Conservation (phyloP, 2,888 invertebrate species). For the Drosophila kuntzei region DNA sequence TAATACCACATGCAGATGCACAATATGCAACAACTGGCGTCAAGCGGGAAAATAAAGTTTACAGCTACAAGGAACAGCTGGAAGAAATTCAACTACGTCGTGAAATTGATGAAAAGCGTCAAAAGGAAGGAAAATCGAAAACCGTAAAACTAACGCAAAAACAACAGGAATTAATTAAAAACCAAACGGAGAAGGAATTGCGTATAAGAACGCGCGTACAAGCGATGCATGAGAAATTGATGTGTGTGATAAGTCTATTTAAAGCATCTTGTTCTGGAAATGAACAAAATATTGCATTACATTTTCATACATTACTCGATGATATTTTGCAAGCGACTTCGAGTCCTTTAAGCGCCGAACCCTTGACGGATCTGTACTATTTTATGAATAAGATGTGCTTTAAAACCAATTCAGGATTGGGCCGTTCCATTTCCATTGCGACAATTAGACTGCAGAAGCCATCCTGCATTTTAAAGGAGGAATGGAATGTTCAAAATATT, state of each 20-base stretch:
- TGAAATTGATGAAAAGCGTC: constrained; percentile 95
- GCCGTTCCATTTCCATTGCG: constrained; percentile 89
- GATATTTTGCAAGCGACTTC: constrained; percentile 86
- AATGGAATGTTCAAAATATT: constrained; percentile 91
- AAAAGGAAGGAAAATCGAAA: constrained; percentile 91
- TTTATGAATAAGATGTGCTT: constrained; percentile 88
- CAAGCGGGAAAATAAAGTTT: constrained; percentile 97
- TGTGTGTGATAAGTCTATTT: constrained; percentile 79
- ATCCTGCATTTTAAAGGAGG: constrained; percentile 91
- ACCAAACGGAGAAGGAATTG: constrained; percentile 94
- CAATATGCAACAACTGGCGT: constrained; percentile 87
- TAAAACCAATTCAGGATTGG: constrained; percentile 85
- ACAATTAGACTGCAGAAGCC: constrained; percentile 92
- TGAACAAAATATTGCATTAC: constrained; percentile 78
- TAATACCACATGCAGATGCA: constrained; percentile 87
- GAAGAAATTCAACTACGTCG: constrained; percentile 97
- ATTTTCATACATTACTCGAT: constrained; percentile 81
- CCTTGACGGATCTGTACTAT: constrained; percentile 88
- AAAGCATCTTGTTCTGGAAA: constrained; percentile 83
- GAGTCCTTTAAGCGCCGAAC: constrained; percentile 92
- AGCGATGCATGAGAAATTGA: constrained; percentile 86
- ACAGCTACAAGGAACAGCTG: constrained; percentile 98
- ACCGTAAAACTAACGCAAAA: constrained; percentile 92
- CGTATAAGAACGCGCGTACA: constrained; percentile 90
- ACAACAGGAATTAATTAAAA: constrained; percentile 95